Percentiles rank a stretch among this genome's conserved stretches.
These are phyloP conservation scores for Anthopleura sola DNA, from an alignment of 64 coral and sea anemone genomes.

Conservation along the genomic window DNA sequence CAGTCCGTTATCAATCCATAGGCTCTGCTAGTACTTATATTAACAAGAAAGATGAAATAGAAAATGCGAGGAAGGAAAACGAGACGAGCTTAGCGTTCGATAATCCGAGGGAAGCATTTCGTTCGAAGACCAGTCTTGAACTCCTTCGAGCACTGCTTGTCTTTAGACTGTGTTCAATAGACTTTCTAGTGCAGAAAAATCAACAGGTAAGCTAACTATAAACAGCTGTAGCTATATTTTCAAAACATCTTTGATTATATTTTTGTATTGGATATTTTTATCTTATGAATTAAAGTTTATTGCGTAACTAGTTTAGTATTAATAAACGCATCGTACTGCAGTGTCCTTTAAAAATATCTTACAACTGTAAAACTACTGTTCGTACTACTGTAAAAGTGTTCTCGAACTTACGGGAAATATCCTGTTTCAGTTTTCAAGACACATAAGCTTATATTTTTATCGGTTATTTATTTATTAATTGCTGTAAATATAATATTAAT, in stretches of 20 bases:
- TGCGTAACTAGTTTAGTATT: too few relatives aligned
- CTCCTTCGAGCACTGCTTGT: constrained; percentile 76
- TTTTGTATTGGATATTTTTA: not conserved
- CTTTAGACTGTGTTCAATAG: constrained; percentile 86
- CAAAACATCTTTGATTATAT: not conserved
- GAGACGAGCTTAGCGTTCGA: constrained; percentile 41
- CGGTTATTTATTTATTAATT: too few relatives aligned
- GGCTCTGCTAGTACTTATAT: not conserved
- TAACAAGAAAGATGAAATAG: not conserved
- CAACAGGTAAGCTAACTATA: constrained; percentile 57
- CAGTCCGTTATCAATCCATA: not conserved
- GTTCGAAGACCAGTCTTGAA: constrained; percentile 89
- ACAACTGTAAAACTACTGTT: too few relatives aligned
- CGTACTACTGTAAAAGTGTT: too few relatives aligned
- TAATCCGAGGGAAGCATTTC: constrained; percentile 62
- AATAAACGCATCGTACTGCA: too few relatives aligned
- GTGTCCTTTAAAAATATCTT: too few relatives aligned
- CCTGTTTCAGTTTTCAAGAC: too few relatives aligned
- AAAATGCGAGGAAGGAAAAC: not conserved
- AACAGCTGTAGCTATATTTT: not conserved
- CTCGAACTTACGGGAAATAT: too few relatives aligned
- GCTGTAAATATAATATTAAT: too few relatives aligned
- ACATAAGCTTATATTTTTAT: too few relatives aligned
- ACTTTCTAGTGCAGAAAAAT: constrained; percentile 85
- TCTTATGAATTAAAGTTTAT: too few relatives aligned